Conservation (phyloP, 2,113 vertebrate species). For the Camelus dromedarius region DNA sequence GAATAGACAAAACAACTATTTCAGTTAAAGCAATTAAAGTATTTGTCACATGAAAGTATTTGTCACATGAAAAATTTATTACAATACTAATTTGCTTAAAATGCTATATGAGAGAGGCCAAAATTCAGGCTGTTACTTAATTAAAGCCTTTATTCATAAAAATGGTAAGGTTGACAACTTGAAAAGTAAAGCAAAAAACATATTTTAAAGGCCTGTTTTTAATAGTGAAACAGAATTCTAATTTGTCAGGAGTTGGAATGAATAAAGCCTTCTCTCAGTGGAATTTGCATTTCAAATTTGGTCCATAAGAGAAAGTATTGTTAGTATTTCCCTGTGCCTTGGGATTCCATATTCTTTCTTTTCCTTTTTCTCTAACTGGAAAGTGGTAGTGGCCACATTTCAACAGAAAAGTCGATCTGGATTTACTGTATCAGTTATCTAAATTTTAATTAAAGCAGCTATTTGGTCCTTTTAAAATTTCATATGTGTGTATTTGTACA, state of each 20-base stretch:
- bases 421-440: not conserved
- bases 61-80: slow-evolving; percentile 16
- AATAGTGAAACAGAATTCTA: not conserved
- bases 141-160: slow-evolving; percentile 40
- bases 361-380: not conserved
- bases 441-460: not conserved
- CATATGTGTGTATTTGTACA: not conserved
- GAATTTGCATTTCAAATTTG: slow-evolving; percentile 1
- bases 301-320: not conserved
- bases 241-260: not conserved
- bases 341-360: not conserved
- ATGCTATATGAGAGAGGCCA: not conserved
- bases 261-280: not conserved
- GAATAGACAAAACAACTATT: not conserved
- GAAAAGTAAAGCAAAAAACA: not conserved
- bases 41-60: slow-evolving; percentile 19
- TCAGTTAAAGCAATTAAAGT: not conserved
- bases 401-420: not conserved
- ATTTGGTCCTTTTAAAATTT: not conserved
- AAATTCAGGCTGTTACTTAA: slow-evolving; percentile 19
- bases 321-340: not conserved
- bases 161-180: not conserved
- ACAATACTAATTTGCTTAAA: slow-evolving; percentile 52
- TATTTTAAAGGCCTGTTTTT: not conserved
- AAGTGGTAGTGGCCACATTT: not conserved